Conservation (phyloP, 1,140 invertebrate species). For the Ceratina calcarata region DNA sequence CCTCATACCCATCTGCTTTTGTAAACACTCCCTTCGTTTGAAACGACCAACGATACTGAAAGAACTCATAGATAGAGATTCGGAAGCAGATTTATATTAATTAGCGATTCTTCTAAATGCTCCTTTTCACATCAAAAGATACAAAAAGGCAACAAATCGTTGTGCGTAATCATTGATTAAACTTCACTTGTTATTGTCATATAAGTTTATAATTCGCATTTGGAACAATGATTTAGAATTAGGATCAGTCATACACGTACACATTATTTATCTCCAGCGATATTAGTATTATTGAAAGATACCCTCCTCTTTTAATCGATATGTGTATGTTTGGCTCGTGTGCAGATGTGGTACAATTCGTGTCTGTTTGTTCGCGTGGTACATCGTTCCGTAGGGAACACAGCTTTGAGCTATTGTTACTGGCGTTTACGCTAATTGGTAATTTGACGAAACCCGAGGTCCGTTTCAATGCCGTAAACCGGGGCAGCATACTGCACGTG, state of each 20-base stretch:
- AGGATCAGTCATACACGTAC: too few relatives aligned
- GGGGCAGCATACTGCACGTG: slow-evolving; percentile 14
- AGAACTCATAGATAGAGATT: not conserved
- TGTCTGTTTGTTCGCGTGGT: slow-evolving; percentile 25
- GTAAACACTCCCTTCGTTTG: not conserved
- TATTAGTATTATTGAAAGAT: too few relatives aligned
- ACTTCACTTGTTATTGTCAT: too few relatives aligned
- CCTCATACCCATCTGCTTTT: not conserved
- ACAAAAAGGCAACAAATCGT: too few relatives aligned
- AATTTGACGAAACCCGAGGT: slow-evolving; percentile 65
- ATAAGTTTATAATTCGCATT: not conserved
- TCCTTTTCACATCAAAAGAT: not conserved
- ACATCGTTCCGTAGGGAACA: slow-evolving; percentile 60
- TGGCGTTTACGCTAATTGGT: slow-evolving; percentile 72
- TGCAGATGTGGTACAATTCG: not conserved
- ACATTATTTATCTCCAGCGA: too few relatives aligned
- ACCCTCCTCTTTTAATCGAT: too few relatives aligned
- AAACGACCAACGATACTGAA: not conserved
- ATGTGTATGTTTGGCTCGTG: too few relatives aligned
- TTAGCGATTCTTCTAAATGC: not conserved
- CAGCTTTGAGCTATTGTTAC: slow-evolving; percentile 72
- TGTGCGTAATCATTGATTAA: too few relatives aligned
- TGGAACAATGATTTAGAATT: too few relatives aligned
- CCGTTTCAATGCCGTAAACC: slow-evolving; percentile 56
- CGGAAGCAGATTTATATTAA: not conserved